These are phyloP conservation scores for Alligator sinensis DNA, from an alignment of 2,113 vertebrate species.

Conservation along the genomic window DNA sequence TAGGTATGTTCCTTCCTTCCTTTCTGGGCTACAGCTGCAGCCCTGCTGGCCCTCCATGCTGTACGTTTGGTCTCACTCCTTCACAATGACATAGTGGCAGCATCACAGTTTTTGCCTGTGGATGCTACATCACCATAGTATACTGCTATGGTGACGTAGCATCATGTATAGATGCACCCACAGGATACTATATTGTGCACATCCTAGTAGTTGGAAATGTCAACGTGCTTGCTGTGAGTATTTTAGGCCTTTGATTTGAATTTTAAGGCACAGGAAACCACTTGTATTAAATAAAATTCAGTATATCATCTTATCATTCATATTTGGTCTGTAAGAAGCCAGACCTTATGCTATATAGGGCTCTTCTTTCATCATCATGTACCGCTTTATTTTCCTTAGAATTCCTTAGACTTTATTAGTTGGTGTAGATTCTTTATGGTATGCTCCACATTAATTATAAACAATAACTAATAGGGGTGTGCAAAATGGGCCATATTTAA, in stretches of 20 bases:
- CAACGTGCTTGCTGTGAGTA: neutral
- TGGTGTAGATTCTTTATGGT: neutral
- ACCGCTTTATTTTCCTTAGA: neutral
- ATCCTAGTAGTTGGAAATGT: neutral
- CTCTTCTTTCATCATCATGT: neutral
- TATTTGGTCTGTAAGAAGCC: neutral
- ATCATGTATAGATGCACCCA: too few relatives aligned
- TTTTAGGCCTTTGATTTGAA: neutral
- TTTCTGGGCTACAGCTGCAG: too few relatives aligned
- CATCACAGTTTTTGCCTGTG: too few relatives aligned
- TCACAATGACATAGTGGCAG: too few relatives aligned
- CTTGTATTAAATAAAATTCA: neutral
- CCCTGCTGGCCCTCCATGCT: too few relatives aligned
- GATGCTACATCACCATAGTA: too few relatives aligned
- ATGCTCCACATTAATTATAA: neutral
- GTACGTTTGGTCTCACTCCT: too few relatives aligned
- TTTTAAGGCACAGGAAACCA: neutral
- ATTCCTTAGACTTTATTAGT: neutral
- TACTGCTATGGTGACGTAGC: too few relatives aligned
- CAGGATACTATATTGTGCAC: neutral
- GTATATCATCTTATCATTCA: rapidly evolving
- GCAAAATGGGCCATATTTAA: too few relatives aligned
- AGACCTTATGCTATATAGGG: neutral
- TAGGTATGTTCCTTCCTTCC: too few relatives aligned
- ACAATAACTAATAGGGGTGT: neutral